Evolutionary conservation across 2,888 invertebrate species (phyloP), one percentile per base, ranked within the genome.

Genomic region (Agriopis marginaria): DNA sequence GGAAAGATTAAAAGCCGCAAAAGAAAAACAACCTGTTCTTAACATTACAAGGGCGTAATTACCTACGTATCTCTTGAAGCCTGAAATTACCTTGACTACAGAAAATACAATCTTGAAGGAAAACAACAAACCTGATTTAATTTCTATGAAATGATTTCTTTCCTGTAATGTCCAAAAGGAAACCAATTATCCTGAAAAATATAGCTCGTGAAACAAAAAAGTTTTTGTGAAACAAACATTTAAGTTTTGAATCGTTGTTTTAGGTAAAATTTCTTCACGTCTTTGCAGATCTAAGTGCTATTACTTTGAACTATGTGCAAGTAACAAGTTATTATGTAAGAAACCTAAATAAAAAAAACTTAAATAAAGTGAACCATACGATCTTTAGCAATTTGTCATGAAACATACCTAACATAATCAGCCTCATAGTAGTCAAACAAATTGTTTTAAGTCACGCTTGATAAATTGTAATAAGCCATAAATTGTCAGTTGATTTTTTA

Each of bases 21-120:
- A 32, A 32, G 32, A 32, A 1, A 3, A 55, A 0, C 17, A 32
- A 44, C 14, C 42, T n/a, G 14, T n/a, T n/a, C 39, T 3, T 54
- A 56, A 42, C 55, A 8, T 32, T n/a, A 42, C 56, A 32, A 45
- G 8, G 7, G 6, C 23, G 23, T 58, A 58, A 45, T 23, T 32
- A 58, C 17, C 23, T 44, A 23, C 32, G 45, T 45, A 58, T 58
- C 32, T 45, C 58, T 58, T 45, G 45, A 58, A 45, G 32, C 58
- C 23, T 58, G 58, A 58, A 42, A 51, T 61, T 61, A 23, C 56
- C 47, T 64, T 56, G 56, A 45, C 63, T 32, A 45, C 17, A 63
- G 39, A 63, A 63, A 32, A 54, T 44, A 63, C 53, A 63, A 53
- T 54, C 32, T 45, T 45, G 53, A 45, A 0, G 14, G 9, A 63